Evolutionary conservation across 2,888 invertebrate species (phyloP).

Genomic region (Cheilosia soror): DNA sequence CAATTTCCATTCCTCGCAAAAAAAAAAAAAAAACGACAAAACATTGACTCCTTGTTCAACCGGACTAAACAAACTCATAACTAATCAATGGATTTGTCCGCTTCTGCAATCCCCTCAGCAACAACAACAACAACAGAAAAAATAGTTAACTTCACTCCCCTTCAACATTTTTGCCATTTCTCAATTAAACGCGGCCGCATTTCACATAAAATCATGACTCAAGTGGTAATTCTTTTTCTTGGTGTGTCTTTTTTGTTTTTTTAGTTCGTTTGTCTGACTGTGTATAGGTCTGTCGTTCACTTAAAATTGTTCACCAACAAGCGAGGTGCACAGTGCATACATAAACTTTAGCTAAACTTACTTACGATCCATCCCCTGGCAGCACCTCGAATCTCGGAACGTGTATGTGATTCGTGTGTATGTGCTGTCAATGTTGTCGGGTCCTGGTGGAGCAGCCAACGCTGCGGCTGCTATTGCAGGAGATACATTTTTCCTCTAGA

Average conservation of each 20-base stretch:
- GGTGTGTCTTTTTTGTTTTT: slow-evolving; percentile 11
- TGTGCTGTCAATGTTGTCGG: slow-evolving; percentile 8
- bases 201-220: slow-evolving; percentile 74
- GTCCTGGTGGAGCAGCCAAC: slow-evolving; percentile 7
- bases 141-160: slow-evolving; percentile 60
- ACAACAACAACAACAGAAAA: slow-evolving; percentile 20
- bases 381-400: slow-evolving; percentile 3
- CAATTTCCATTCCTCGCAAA: slow-evolving; percentile 19
- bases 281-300: slow-evolving; percentile 48
- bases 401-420: slow-evolving; percentile 25
- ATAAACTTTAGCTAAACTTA: slow-evolving; percentile 66
- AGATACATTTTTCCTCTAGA: slow-evolving; percentile 46
- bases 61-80: slow-evolving; percentile 69
- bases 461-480: neutral
- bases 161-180: slow-evolving; percentile 75
- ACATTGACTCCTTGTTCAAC: slow-evolving; percentile 52
- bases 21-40: slow-evolving; percentile 12
- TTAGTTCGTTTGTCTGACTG: slow-evolving; percentile 3
- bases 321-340: slow-evolving; percentile 65
- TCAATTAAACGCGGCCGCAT: slow-evolving; percentile 73
- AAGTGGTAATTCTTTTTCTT: slow-evolving; percentile 54
- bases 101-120: slow-evolving; percentile 20
- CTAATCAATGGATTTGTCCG: slow-evolving; percentile 68
- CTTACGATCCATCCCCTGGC: slow-evolving; percentile 53
- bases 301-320: slow-evolving; percentile 41